A percentile compares a stretch with the other conserved stretches of the same genome.
Evolutionary conservation across 2,888 invertebrate genomes (phyloP).

Genomic region (Carpatolechia fugitivella): DNA sequence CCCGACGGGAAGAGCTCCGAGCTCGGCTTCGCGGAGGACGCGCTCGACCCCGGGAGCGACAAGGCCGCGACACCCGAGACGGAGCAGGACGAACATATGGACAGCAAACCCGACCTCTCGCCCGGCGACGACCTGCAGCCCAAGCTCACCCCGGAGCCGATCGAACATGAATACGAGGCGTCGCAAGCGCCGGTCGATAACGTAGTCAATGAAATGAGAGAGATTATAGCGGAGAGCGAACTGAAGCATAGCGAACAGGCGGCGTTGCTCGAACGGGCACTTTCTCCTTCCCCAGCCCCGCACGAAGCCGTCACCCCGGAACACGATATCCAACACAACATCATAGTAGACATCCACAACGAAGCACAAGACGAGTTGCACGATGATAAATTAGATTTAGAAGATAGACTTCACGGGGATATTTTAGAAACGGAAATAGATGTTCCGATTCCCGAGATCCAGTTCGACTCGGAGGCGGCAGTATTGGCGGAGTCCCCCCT

Average conservation of each 20-base stretch:
- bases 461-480: conserved; percentile 17
- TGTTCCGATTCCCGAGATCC: conserved; percentile 15
- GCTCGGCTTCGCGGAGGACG: conserved; percentile 64
- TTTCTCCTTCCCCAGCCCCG: neutral
- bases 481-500: conserved; percentile 19
- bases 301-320: conserved; percentile 32
- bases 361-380: conserved; percentile 12
- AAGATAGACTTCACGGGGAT: conserved; percentile 22
- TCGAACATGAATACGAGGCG: neutral
- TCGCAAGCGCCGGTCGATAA: neutral
- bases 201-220: neutral
- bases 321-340: conserved; percentile 31
- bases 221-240: neutral
- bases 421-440: neutral
- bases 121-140: conserved; percentile 35
- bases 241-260: neutral
- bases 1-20: conserved; percentile 74
- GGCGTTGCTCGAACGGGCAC: neutral
- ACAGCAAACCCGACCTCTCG: conserved; percentile 52
- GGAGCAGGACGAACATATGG: conserved; percentile 61
- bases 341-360: conserved; percentile 39
- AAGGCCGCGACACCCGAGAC: conserved; percentile 53
- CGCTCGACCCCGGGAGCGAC: conserved; percentile 53
- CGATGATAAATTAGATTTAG: conserved; percentile 8
- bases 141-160: conserved; percentile 5